Conservation (phyloP, 2,888 invertebrate species). For the Erebia aethiops region DNA sequence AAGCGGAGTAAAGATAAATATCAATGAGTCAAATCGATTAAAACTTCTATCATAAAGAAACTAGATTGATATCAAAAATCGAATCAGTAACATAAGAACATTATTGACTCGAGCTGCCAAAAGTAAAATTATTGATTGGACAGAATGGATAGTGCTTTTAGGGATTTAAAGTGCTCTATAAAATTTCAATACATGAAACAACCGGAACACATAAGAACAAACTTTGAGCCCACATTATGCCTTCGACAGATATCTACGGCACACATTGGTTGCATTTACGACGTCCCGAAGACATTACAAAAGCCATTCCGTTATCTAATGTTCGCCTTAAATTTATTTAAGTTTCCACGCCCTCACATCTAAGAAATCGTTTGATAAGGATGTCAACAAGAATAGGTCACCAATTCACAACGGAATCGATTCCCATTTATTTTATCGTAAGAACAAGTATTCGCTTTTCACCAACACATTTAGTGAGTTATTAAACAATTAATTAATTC, state of each 20-base stretch:
- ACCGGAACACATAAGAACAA: slow-evolving; percentile 31
- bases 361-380: slow-evolving; percentile 76
- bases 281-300: slow-evolving; percentile 81
- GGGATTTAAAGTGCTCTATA: not conserved
- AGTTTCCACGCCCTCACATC: slow-evolving; percentile 79
- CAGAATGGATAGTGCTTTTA: not conserved
- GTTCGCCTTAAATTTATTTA: slow-evolving; percentile 79
- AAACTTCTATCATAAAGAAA: too few species aligned
- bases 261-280: slow-evolving; percentile 80
- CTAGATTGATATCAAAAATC: too few species aligned
- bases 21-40: too few species aligned
- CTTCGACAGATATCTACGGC: slow-evolving; percentile 69
- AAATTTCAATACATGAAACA: slow-evolving; percentile 7
- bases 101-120: too few species aligned
- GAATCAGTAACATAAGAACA: too few species aligned
- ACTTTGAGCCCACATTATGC: slow-evolving; percentile 49
- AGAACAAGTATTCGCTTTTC: not conserved
- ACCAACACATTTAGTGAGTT: too few species aligned
- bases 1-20: too few species aligned
- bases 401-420: slow-evolving; percentile 45
- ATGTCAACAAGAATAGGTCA: slow-evolving; percentile 78
- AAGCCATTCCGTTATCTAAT: slow-evolving; percentile 82
- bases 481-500: too few species aligned
- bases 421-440: slow-evolving; percentile 30
- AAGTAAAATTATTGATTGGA: too few species aligned